A percentile compares a stretch with the other conserved stretches of the same genome.
Evolutionary conservation across 2,113 vertebrate genomes (phyloP).

Genomic region (Gasterosteus aculeatus): DNA sequence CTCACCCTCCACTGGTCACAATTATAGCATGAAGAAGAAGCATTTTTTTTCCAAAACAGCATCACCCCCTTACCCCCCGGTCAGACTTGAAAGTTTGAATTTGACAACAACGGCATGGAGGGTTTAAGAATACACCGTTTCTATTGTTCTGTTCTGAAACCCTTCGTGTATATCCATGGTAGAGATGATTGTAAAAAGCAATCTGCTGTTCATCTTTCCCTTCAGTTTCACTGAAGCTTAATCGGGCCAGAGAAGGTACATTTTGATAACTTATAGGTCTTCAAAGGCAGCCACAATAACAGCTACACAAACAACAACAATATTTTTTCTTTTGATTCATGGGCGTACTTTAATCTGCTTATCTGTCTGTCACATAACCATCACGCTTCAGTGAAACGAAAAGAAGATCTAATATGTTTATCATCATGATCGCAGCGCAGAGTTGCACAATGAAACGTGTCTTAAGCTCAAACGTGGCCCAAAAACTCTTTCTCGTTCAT

Average conservation of each 20-base stretch:
- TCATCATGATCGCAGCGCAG: slow-evolving; percentile 49
- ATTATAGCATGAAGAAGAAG: slow-evolving; percentile 63
- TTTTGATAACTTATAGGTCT: slow-evolving; percentile 38
- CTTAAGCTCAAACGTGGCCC: slow-evolving; percentile 24
- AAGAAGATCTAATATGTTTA: slow-evolving; percentile 52
- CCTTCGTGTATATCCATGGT: not conserved
- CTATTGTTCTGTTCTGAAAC: slow-evolving; percentile 3
- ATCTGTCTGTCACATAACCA: slow-evolving; percentile 22
- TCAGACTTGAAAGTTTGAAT: slow-evolving; percentile 35
- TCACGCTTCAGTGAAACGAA: no score
- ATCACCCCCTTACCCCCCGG: slow-evolving; percentile 38
- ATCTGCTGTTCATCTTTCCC: slow-evolving; percentile 4
- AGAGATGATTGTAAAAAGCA: not conserved
- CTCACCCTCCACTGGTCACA: slow-evolving; percentile 69
- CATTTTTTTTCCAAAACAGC: slow-evolving; percentile 69
- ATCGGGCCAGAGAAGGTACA: slow-evolving; percentile 21
- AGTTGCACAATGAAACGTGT: slow-evolving; percentile 50
- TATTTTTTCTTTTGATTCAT: slow-evolving; percentile 39
- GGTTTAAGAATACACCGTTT: slow-evolving; percentile 6
- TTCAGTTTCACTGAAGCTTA: slow-evolving; percentile 14
- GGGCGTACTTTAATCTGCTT: slow-evolving; percentile 61
- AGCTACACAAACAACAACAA: slow-evolving; percentile 23
- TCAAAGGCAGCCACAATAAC: slow-evolving; percentile 31
- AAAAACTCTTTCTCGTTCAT: slow-evolving; percentile 16
- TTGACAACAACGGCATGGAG: slow-evolving; percentile 11